Evolutionary conservation across 2,888 invertebrate species (phyloP).

Genomic region (Agrotis clavis): DNA sequence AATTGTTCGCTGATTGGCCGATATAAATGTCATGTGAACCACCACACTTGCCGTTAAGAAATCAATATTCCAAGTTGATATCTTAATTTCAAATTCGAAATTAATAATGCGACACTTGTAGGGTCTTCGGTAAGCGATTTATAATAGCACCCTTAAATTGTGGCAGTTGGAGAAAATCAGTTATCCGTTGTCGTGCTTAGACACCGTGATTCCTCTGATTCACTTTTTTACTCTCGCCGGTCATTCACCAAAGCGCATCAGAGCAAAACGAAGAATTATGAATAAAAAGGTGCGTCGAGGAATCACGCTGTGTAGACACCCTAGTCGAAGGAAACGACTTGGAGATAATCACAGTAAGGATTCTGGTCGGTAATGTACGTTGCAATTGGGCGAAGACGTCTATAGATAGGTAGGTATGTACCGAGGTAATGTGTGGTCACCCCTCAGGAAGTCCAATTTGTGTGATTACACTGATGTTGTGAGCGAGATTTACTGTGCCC

Average conservation of each 20-base stretch:
- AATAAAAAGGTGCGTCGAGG: conserved; percentile 88
- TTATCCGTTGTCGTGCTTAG: conserved; percentile 80
- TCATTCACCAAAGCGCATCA: conserved; percentile 88
- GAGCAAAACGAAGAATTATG: conserved; percentile 85
- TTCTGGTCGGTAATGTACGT: conserved; percentile 66
- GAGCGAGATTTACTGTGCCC: conserved; percentile 65
- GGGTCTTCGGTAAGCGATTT: conserved; percentile 40
- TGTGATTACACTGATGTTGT: conserved; percentile 71
- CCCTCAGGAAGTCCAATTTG: conserved; percentile 83
- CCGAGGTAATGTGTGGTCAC: conserved; percentile 78
- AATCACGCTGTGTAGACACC: conserved; percentile 88
- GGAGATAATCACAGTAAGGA: conserved; percentile 77
- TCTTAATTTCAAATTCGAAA: conserved; percentile 16
- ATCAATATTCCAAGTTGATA: conserved; percentile 42
- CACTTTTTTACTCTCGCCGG: conserved; percentile 87
- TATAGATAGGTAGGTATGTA: conserved; percentile 69
- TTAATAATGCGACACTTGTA: conserved; percentile 5
- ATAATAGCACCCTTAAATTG: conserved; percentile 56
- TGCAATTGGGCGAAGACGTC: conserved; percentile 76
- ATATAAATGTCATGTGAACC: conserved; percentile 80
- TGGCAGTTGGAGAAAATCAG: conserved; percentile 77
- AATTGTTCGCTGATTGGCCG: conserved; percentile 83
- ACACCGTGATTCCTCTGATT: conserved; percentile 89
- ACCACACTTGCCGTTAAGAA: conserved; percentile 60
- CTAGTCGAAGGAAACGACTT: conserved; percentile 77